Conservation (phyloP, 2,113 vertebrate species). For the Setophaga kirtlandii region DNA sequence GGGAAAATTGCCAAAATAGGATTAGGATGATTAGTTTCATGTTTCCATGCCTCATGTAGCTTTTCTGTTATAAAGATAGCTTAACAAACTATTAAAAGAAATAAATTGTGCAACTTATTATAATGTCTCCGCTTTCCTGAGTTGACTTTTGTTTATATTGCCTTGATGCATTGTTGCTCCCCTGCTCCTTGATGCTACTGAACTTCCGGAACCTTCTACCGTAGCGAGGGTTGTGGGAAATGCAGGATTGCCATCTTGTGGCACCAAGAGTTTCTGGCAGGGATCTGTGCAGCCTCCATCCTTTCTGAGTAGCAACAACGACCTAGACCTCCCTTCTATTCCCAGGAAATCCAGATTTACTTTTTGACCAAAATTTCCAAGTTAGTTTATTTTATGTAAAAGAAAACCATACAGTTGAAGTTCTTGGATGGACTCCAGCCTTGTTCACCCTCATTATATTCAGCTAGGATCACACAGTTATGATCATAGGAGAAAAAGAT, state of each 20-base stretch:
- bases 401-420: neutral
- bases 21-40: slow-evolving; percentile 7
- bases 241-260: slow-evolving; percentile 57
- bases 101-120: neutral
- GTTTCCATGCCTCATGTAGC: neutral
- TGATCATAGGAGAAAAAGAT: neutral
- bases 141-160: neutral
- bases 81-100: slow-evolving; percentile 9
- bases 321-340: neutral
- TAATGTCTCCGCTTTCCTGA: neutral
- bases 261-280: neutral
- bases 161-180: neutral
- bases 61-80: slow-evolving; percentile 22
- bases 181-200: neutral
- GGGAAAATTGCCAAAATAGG: slow-evolving; percentile 27
- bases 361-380: neutral
- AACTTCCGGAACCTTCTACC: slow-evolving; percentile 51
- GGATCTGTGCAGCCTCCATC: neutral
- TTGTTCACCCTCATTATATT: neutral
- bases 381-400: neutral
- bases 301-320: neutral
- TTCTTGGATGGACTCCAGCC: neutral
- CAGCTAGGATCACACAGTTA: neutral
- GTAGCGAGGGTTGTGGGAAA: neutral
- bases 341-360: neutral